Conservation (phyloP, 1,140 invertebrate genomes). For the Hylyphantes graminicola region DNA sequence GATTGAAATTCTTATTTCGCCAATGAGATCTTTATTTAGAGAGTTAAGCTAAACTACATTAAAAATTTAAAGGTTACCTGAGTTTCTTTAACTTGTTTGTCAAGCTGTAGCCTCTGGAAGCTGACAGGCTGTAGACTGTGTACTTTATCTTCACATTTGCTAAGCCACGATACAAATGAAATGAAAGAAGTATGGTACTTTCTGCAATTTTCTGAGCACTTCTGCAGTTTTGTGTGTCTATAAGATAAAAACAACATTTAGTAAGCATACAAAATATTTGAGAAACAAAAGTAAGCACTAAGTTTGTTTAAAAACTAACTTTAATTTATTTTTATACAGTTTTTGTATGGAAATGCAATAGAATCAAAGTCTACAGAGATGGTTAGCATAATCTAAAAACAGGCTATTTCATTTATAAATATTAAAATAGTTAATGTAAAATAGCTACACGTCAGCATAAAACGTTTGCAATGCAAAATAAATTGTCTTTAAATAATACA, state of each 20-base stretch:
- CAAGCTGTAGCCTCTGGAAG: constrained; percentile 86
- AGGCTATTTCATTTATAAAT: too few species aligned
- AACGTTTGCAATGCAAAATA: too few species aligned
- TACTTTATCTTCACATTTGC: constrained; percentile 86
- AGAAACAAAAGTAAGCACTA: neutral
- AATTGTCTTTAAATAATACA: too few species aligned
- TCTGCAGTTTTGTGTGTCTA: constrained; percentile 84
- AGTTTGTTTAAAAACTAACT: neutral
- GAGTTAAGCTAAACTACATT: neutral
- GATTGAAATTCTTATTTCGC: neutral
- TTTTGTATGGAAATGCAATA: too few species aligned
- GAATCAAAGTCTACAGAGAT: too few species aligned
- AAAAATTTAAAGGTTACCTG: constrained; percentile 71
- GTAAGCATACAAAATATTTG: neutral
- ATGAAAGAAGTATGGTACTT: constrained; percentile 88
- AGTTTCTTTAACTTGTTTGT: constrained; percentile 88
- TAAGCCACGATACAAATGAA: constrained; percentile 87
- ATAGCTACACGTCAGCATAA: too few species aligned
- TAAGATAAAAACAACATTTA: neutral
- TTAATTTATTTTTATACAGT: too few species aligned
- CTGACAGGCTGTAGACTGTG: constrained; percentile 81
- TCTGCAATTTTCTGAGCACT: constrained; percentile 90
- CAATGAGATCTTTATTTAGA: neutral
- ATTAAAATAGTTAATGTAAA: too few species aligned
- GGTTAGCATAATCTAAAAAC: too few species aligned